These are phyloP conservation scores for Diorhabda carinulata DNA, from an alignment of 1,140 invertebrate genomes.

Conservation along the genomic window DNA sequence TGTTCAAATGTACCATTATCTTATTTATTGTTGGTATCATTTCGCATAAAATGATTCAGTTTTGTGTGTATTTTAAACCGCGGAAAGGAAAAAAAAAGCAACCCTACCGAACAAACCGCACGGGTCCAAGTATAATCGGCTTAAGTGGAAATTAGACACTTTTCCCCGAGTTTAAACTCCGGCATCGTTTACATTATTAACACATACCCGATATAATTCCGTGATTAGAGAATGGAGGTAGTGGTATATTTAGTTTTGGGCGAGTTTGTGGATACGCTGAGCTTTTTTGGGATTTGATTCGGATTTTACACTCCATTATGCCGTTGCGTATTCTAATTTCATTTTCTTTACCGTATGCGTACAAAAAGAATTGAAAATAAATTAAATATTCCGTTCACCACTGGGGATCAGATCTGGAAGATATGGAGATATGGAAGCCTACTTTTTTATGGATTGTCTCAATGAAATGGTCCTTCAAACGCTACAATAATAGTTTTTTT, in stretches of 20 bases:
- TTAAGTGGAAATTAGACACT: constrained; percentile 2
- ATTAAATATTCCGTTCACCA: no score
- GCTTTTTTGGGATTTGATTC: neutral
- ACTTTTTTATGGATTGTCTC: no score
- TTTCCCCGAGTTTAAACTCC: neutral
- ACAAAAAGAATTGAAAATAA: neutral
- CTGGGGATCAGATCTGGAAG: no score
- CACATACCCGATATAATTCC: constrained; percentile 1
- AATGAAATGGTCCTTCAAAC: no score
- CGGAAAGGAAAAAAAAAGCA: neutral
- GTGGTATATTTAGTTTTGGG: neutral
- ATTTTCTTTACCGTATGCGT: neutral
- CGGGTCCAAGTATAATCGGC: constrained; percentile 1
- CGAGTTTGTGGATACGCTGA: neutral
- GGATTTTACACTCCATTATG: neutral
- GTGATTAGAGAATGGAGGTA: neutral
- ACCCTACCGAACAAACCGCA: neutral
- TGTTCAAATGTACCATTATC: no score
- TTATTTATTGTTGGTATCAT: no score
- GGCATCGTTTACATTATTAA: constrained; percentile 2
- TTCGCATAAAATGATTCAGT: no score
- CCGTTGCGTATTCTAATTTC: neutral
- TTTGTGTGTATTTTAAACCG: neutral
- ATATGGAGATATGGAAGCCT: no score
- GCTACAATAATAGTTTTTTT: no score